Percentiles rank a stretch among this genome's conserved stretches.
These are phyloP conservation scores for Scarus forsteni DNA, from an alignment of 2,797 vertebrate species.

Conservation along the genomic window DNA sequence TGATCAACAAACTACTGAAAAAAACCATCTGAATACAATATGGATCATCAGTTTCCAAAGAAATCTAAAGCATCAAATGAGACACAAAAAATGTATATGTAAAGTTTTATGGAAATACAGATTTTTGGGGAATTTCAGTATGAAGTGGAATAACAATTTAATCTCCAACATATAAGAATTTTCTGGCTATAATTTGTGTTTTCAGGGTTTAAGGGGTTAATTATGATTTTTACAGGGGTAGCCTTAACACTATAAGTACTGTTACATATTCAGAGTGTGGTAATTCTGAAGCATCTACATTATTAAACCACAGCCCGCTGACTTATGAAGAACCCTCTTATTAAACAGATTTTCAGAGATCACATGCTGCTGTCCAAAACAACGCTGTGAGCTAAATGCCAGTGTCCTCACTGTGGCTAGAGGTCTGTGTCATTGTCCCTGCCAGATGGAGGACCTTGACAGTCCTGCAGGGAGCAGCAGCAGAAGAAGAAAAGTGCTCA, in stretches of 20 bases:
- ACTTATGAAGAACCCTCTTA: constrained; percentile 20
- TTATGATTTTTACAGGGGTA: constrained; percentile 8
- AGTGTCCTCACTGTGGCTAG: constrained; percentile 34
- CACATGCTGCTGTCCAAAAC: constrained; percentile 27
- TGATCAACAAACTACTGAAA: no score
- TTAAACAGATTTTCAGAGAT: constrained; percentile 30
- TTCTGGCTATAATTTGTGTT: no score
- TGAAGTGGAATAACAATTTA: no score
- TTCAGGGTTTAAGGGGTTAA: no score
- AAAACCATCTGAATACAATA: no score
- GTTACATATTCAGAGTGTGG: constrained; percentile 19
- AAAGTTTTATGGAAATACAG: no score
- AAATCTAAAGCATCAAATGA: no score
- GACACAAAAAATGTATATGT: no score
- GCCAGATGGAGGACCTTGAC: constrained; percentile 54
- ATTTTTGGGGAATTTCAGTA: no score
- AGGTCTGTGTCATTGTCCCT: constrained; percentile 32
- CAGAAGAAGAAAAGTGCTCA: constrained; percentile 29
- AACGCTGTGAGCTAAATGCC: constrained; percentile 28
- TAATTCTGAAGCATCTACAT: constrained; percentile 15
- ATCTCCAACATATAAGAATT: no score
- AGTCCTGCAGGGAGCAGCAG: constrained; percentile 35
- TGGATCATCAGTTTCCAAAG: no score
- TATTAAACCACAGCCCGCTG: constrained; percentile 19
- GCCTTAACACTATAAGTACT: constrained; percentile 8